Conservation (phyloP, 2,888 invertebrate genomes). For the Drosophila suboccidentalis region DNA sequence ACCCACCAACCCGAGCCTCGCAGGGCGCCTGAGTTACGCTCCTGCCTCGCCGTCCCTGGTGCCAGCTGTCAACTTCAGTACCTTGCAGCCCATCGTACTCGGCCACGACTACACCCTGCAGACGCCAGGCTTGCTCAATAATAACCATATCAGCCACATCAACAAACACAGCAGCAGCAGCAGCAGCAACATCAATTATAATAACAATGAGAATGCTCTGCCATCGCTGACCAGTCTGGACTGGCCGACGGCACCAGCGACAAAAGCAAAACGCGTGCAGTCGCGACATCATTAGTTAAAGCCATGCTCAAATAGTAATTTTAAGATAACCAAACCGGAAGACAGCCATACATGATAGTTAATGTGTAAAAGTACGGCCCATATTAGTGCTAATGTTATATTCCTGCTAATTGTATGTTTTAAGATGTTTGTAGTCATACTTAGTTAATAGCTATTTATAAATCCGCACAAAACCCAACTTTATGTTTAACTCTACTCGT, state of each 20-base stretch:
- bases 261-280: conserved; percentile 63
- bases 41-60: conserved; percentile 48
- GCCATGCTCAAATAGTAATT: conserved; percentile 40
- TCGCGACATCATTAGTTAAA: conserved; percentile 66
- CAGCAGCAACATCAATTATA: conserved; percentile 29
- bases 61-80: conserved; percentile 62
- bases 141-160: conserved; percentile 32
- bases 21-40: conserved; percentile 59
- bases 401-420: conserved; percentile 48
- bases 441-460: conserved; percentile 24
- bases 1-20: conserved; percentile 59
- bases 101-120: conserved; percentile 69
- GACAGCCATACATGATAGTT: conserved; percentile 31
- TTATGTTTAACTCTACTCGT: conserved; percentile 33
- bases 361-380: conserved; percentile 17
- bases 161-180: conserved; percentile 28
- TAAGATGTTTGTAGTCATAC: conserved; percentile 42
- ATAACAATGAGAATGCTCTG: conserved; percentile 44
- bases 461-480: conserved; percentile 33
- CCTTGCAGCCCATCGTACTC: conserved; percentile 65
- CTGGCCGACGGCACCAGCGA: conserved; percentile 63
- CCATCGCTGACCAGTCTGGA: conserved; percentile 67
- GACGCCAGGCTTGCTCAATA: conserved; percentile 57
- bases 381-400: conserved; percentile 47
- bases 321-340: conserved; percentile 13